Evolutionary conservation across 2,797 vertebrate genomes (phyloP).

Genomic region (Xiphorhynchus erythropygius): DNA sequence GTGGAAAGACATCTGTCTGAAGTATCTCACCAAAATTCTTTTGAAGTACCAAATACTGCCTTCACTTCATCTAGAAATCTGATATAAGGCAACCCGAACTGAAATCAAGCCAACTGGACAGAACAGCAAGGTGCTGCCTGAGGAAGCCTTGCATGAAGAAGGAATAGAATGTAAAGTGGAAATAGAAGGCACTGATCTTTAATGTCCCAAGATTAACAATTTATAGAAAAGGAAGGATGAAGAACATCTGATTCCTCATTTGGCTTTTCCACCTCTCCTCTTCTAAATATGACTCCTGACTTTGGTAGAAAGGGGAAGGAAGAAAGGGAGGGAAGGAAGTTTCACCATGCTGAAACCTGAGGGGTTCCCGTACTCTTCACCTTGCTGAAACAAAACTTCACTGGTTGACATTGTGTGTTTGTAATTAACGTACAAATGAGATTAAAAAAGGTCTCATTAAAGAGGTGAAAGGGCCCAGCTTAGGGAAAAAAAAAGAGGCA

Average conservation of each 20-base stretch:
- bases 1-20: background rate
- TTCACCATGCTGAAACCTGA: background rate
- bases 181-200: background rate
- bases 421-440: background rate
- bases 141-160: background rate
- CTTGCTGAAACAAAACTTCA: background rate
- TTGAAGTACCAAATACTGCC: background rate
- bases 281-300: background rate
- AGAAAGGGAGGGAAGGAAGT: too few relatives aligned
- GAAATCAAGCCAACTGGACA: background rate
- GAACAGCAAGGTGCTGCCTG: background rate
- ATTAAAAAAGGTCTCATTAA: background rate
- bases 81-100: background rate
- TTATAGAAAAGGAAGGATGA: background rate
- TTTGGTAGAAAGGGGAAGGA: background rate
- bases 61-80: background rate
- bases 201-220: background rate
- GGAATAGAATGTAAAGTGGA: background rate
- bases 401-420: rapidly evolving
- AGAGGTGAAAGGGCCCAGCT: background rate
- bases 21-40: background rate
- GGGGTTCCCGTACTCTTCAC: background rate
- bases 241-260: background rate
- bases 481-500: background rate
- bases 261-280: background rate